Evolutionary conservation across 2,113 vertebrate genomes (phyloP), one percentile per base, ranked within the genome.

Genomic region (Caranx ignobilis): DNA sequence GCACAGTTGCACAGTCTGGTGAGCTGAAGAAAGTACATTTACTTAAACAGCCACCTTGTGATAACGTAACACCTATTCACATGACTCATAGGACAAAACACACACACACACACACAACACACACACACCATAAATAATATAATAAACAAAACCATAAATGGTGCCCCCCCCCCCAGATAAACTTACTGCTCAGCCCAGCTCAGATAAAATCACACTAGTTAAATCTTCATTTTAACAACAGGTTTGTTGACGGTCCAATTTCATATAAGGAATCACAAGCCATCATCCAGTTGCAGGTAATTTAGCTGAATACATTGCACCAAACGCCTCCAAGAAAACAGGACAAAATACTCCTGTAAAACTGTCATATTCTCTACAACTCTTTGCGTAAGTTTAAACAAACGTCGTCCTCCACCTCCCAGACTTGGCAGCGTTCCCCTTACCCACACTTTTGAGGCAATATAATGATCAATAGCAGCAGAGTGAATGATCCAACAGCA

Each of bases 401-500:
- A 73, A 26, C 3, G 31, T 4, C 10, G 21, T 56, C 15, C 59
- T 62, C 54, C 62, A 74, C 32, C 37, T 52, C 8, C 32, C n/a
- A 71, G 62, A 69, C 34, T 59, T 71, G 72, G 81, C 75, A 71
- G 34, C 15, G 0, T 21, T 54, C n/a, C 52, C 59, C 79, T 76
- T 76, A 68, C 31, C 32, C 52, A 88, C 31, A 71, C 68, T 68
- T 82, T 66, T 21, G 32, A 71, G 75, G 81, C 63, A 74, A 72
- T 39, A 47, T 48, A 19, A 37, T 1, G 16, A 86, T 86, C 76
- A 84, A 84, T 66, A 82, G 80, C 78, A 54, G 59, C 19, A 1
- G 48, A 88, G 72, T 43, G 15, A 86, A 73, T 41, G 87, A 88
- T 88, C 81, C 72, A 82, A 77, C 71, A 76, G 85, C 81, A 90